Percentiles rank a stretch among this genome's conserved stretches.
These are phyloP conservation scores for Andrena minutula DNA, from an alignment of 2,888 invertebrate genomes.

Conservation along the genomic window DNA sequence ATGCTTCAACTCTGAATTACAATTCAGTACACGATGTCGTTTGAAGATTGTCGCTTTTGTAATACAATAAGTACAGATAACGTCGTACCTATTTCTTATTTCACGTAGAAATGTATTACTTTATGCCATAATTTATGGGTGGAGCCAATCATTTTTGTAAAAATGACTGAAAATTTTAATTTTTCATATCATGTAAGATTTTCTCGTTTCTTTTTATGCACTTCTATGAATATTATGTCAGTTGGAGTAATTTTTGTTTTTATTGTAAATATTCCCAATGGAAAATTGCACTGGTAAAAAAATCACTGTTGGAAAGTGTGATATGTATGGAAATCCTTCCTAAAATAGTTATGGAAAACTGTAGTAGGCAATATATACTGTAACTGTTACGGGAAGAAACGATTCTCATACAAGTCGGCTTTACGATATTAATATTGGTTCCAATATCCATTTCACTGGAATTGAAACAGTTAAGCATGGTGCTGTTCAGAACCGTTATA, in stretches of 20 bases:
- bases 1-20: not conserved
- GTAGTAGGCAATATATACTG: not conserved
- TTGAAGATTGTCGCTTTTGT: not conserved
- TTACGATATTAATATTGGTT: not conserved
- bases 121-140: not conserved
- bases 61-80: not conserved
- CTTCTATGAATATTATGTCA: not conserved
- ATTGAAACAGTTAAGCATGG: not conserved
- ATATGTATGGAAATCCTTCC: not conserved
- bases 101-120: not conserved
- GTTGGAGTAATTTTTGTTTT: not conserved
- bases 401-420: not conserved
- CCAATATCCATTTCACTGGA: not conserved
- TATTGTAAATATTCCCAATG: not conserved
- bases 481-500: not conserved
- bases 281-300: not conserved
- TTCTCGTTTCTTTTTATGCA: not conserved
- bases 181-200: not conserved
- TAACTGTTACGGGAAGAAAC: not conserved
- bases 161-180: not conserved
- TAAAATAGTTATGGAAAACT: not conserved
- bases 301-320: not conserved
- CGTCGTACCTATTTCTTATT: not conserved
- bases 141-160: not conserved
- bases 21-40: not conserved